A percentile compares a stretch with the other conserved stretches of the same genome.
Conservation (phyloP, 1,140 invertebrate species). For the Patella vulgata region DNA sequence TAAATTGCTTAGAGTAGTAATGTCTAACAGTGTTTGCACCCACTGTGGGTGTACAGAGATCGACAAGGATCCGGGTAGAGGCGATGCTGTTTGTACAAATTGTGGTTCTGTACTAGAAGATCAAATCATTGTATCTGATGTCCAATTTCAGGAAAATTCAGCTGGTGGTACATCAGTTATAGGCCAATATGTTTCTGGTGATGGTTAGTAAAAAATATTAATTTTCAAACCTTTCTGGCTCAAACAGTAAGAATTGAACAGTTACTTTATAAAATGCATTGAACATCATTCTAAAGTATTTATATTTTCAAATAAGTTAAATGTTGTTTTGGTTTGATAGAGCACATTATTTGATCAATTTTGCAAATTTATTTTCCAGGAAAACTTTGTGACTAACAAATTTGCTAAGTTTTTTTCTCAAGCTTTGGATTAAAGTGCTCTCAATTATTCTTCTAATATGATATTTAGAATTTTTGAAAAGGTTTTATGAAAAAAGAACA, state of each 20-base stretch:
- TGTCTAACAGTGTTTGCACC: constrained; percentile 74
- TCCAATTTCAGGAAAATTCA: constrained; percentile 93
- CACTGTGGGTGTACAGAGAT: constrained; percentile 95
- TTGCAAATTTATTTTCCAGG: too few species aligned
- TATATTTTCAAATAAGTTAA: too few species aligned
- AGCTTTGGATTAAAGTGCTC: too few species aligned
- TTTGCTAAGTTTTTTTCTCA: too few species aligned
- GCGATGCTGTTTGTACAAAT: constrained; percentile 94
- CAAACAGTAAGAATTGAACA: background rate
- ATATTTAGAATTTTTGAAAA: too few species aligned
- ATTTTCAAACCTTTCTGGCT: background rate
- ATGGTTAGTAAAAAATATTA: constrained; percentile 73
- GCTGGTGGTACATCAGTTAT: constrained; percentile 87
- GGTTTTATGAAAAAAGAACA: too few species aligned
- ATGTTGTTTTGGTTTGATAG: too few species aligned
- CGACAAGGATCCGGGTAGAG: constrained; percentile 89
- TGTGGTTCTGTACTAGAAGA: constrained; percentile 97
- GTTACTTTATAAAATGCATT: background rate
- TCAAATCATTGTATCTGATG: constrained; percentile 94
- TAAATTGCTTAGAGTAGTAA: too few species aligned
- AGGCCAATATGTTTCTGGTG: constrained; percentile 91
- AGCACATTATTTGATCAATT: too few species aligned
- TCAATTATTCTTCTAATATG: too few species aligned
- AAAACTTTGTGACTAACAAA: too few species aligned
- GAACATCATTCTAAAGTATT: too few species aligned